A percentile compares a stretch with the other conserved stretches of the same genome.
phyloP scores from a whole-genome alignment of 2,797 vertebrate species.

The Sebastes flavidus region DNA sequence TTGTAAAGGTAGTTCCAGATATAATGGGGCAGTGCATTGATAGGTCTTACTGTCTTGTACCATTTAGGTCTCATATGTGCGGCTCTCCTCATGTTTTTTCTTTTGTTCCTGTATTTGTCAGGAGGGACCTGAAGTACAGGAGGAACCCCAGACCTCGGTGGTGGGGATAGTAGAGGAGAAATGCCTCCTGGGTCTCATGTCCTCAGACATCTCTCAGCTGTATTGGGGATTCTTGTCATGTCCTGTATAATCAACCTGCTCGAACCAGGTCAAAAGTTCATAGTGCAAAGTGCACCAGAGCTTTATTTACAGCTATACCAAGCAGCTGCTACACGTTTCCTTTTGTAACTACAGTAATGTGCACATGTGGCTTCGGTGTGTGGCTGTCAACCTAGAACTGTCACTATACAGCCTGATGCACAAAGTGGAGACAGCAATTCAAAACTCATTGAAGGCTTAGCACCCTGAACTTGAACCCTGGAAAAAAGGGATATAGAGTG shows the following conservation, averaged over 20 bases:
- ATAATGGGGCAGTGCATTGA: not conserved
- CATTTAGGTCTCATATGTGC: not conserved
- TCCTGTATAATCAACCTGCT: conserved; percentile 20
- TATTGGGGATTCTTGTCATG: not conserved
- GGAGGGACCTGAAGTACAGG: not conserved
- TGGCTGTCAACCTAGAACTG: conserved; percentile 42
- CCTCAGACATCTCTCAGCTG: not conserved
- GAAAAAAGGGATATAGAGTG: not conserved
- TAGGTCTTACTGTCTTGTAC: not conserved
- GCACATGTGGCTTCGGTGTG: conserved; percentile 29
- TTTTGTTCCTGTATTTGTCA: not conserved
- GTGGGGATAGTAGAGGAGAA: not conserved
- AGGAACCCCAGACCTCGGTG: not conserved
- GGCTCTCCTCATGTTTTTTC: not conserved
- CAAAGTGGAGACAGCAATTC: not conserved
- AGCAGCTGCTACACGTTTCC: not conserved
- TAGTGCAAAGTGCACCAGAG: not conserved
- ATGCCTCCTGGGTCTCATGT: not conserved
- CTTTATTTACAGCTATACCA: conserved; percentile 31
- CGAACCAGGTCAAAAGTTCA: conserved; percentile 21
- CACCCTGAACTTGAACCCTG: not conserved
- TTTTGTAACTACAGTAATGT: conserved; percentile 21
- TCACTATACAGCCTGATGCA: conserved; percentile 11
- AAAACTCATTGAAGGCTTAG: not conserved
- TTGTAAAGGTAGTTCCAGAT: not conserved